Base-by-base conservation (phyloP, 2,888 invertebrate species). In the Dryomyza anilis region DNA sequence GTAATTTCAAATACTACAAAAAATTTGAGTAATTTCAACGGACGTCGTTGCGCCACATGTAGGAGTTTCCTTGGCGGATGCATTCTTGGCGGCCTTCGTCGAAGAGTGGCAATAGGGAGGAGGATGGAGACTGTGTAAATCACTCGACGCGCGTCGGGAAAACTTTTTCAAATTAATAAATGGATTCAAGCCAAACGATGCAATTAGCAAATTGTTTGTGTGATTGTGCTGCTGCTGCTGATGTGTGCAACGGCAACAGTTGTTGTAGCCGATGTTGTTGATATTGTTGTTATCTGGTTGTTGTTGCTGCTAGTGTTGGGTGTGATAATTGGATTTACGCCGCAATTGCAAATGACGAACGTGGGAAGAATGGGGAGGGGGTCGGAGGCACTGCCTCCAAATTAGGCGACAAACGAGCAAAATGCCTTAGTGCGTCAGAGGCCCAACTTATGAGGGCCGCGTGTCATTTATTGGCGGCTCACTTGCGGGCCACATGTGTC, bases 181-280 rank as follows among this genome's bases (percentile, higher is more conserved):
- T 75, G 76, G 78, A 76, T 76, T 78, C 77, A 72, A 67, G 78
- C 76, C 76, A 79, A 77, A 78, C 78, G 74, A 75, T 73, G 76
- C 78, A 77, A 79, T 77, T 79, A 78, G 73, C 71, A 70, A 78
- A 72, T 73, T 45, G 30, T 52, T 55, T 43, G 25, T 55, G 43
- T 21, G 43, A n/a, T 30, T 50, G 29, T 30, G 4, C 19, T 4
- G 50, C 10, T 21, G 19, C 12, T 14, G 12, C 25, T 6, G 5
- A 23, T 12, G 7, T 23, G 50, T 23, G 14, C 50, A 14, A 10
- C 50, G 23, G 2, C 36, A 14, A 21, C 48, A 6, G 48, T 50
- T 23, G 16, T 19, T 33, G 19, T 30, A 53, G 16, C 36, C 43
- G 61, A 29, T 29, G 2, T 19, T 56, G 21, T 39, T 36, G 14